These are phyloP conservation scores for Phymastichus coffea DNA, from an alignment of 1,140 invertebrate genomes.

Conservation along the genomic window DNA sequence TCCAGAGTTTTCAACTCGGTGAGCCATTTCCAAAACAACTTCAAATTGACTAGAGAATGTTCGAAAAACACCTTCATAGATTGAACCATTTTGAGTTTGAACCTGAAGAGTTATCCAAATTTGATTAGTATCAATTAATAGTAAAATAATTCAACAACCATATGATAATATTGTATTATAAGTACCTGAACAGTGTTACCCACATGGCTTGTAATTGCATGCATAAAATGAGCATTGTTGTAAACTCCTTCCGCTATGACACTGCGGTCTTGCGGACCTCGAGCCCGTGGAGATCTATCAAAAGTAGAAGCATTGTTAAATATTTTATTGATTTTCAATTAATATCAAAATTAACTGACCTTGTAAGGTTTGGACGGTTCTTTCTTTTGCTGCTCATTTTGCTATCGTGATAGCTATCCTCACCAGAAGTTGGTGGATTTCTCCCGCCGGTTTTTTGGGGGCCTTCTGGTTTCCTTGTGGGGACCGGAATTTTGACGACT, in stretches of 20 bases:
- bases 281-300: conserved; percentile 63
- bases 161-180: conserved; percentile 1
- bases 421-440: conserved; percentile 47
- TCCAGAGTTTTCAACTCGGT: conserved; percentile 72
- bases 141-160: not conserved
- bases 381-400: conserved; percentile 60
- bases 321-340: not conserved
- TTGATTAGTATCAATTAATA: conserved; percentile 4
- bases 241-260: conserved; percentile 79
- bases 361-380: conserved; percentile 54
- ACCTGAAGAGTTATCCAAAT: conserved; percentile 52
- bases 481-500: conserved; percentile 63
- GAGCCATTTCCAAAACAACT: conserved; percentile 80
- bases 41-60: conserved; percentile 84
- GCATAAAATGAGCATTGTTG: conserved; percentile 84
- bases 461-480: conserved; percentile 59
- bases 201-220: conserved; percentile 78
- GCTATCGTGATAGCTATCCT: conserved; percentile 48
- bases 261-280: conserved; percentile 56
- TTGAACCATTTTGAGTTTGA: conserved; percentile 75
- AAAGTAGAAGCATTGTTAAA: not conserved
- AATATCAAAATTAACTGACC: conserved; percentile 36
- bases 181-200: conserved; percentile 74
- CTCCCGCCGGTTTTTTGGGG: conserved; percentile 58
- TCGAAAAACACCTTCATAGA: conserved; percentile 84